Conservation (phyloP, 2,888 invertebrate species). For the Eristalinus aeneus region DNA sequence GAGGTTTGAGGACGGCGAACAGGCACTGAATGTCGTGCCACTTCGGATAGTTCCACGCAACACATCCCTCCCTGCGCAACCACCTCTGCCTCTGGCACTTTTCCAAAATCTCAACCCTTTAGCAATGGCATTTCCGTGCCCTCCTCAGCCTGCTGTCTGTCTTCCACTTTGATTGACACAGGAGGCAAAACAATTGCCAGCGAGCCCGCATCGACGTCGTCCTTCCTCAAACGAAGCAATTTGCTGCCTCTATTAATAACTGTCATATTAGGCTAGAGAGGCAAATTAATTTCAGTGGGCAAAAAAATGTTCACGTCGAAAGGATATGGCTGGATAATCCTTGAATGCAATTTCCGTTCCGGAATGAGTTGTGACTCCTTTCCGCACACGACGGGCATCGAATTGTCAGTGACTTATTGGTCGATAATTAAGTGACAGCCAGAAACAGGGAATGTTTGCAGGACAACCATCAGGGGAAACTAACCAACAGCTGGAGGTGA, state of each 20-base stretch:
- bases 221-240: conserved; percentile 40
- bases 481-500: background rate
- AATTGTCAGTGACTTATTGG: background rate
- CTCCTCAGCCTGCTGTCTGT: conserved; percentile 5
- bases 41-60: conserved; percentile 7
- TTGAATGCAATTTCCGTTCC: conserved; percentile 55
- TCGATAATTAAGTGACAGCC: background rate
- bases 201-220: background rate
- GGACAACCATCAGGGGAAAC: background rate
- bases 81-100: conserved; percentile 44
- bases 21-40: too few species aligned
- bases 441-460: background rate
- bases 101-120: conserved; percentile 19
- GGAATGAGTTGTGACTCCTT: conserved; percentile 36
- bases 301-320: conserved; percentile 9
- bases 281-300: conserved; percentile 52
- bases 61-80: conserved; percentile 20
- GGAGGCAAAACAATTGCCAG: conserved; percentile 49
- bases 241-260: conserved; percentile 64
- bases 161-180: conserved; percentile 53
- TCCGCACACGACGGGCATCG: background rate
- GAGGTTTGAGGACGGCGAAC: background rate
- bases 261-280: conserved; percentile 62
- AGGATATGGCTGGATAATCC: conserved; percentile 18
- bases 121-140: background rate